phyloP scores from a whole-genome alignment of 2,888 invertebrate species.

The Idaea straminata region DNA sequence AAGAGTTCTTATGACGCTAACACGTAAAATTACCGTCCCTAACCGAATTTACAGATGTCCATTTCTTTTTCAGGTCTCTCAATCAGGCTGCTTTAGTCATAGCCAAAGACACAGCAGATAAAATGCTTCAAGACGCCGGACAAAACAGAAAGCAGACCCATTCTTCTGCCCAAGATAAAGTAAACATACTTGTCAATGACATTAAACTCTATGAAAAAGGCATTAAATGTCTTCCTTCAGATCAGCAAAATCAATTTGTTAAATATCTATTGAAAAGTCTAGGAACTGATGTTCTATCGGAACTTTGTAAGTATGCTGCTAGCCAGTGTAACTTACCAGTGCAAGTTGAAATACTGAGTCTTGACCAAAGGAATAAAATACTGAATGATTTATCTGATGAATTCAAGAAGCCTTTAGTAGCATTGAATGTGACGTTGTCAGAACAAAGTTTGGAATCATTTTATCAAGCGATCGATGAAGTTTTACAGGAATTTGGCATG shows the following conservation, averaged over 20 bases:
- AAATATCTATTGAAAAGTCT: constrained; percentile 93
- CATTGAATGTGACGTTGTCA: constrained; percentile 84
- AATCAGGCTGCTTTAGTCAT: constrained; percentile 84
- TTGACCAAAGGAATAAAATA: constrained; percentile 85
- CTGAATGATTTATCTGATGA: constrained; percentile 84
- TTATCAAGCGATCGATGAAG: constrained; percentile 85
- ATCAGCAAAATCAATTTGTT: constrained; percentile 84
- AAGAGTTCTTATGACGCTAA: no score
- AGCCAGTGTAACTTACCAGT: constrained; percentile 85
- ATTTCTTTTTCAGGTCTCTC: constrained; percentile 68
- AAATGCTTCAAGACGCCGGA: constrained; percentile 85
- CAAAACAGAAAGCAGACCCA: constrained; percentile 88
- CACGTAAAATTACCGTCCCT: no score
- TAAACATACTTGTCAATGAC: constrained; percentile 87
- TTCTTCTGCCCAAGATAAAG: constrained; percentile 89
- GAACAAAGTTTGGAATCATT: constrained; percentile 89
- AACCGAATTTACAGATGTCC: no score
- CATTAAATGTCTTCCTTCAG: constrained; percentile 81
- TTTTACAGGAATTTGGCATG: constrained; percentile 86
- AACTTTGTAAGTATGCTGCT: constrained; percentile 88
- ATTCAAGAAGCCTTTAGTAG: constrained; percentile 82
- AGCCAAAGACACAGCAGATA: constrained; percentile 88
- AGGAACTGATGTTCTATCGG: constrained; percentile 89
- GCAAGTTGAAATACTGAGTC: constrained; percentile 80
- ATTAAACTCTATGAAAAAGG: constrained; percentile 91